Evolutionary conservation across 2,888 invertebrate species (phyloP), one percentile per base, ranked within the genome.

Genomic region (Auanema sp.): DNA sequence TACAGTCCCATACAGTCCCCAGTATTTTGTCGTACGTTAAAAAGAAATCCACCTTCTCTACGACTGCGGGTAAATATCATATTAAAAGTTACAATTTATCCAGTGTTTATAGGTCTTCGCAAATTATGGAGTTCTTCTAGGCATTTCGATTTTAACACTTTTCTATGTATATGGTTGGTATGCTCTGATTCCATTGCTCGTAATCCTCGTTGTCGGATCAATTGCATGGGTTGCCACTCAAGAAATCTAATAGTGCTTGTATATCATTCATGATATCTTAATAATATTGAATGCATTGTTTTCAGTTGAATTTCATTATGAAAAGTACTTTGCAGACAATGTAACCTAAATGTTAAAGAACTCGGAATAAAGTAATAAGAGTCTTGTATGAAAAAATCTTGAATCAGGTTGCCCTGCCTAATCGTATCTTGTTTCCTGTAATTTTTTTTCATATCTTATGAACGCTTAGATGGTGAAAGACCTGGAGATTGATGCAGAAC

Each of bases 401-500:
- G 33, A 43, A 21, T 40, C 41, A 6, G 33, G 23, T 33, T 41
- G 21, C 33, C 11, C 14, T 18, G 33, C 18, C n/a, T 25, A 24
- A 8, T 49, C 11, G n/a, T 56, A 42, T 49, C n/a, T 47, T 58
- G 11, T 18, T 11, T 10, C 10, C 21, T 18, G 18, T n/a, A 44
- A 11, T 41, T 11, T 33, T 18, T 14, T 2, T n/a, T 6, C 41
- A 21, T 14, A 42, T n/a, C 1, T 24, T 24, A 12, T 18, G 33
- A n/a, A 59, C 10, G 1, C 41, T n/a, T 11, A 5, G 16, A 60
- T 21, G 11, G 55, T 60, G 60, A 25, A 41, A 16, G 43, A 58
- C 18, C 58, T 53, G 41, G 62, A 74, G 2, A 58, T 73, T 5
- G 70, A 71, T 40, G 60, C 56, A 4, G 71, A 69, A 47, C 58